phyloP scores from a whole-genome alignment of 1,140 invertebrate species.

The Leptinotarsa lineolata region DNA sequence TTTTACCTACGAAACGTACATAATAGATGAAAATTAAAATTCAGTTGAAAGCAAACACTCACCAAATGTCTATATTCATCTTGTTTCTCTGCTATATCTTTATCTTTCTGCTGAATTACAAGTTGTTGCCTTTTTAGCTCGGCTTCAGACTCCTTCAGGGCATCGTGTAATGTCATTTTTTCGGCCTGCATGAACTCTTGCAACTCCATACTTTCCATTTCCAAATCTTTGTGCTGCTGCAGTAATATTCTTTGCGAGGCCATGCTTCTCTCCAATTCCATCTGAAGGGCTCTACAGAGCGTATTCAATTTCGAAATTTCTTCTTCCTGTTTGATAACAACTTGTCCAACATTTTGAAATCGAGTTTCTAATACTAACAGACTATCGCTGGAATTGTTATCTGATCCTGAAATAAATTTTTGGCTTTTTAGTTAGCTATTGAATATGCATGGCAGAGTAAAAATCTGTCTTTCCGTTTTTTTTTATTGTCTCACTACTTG shows the following conservation, averaged over 20 bases:
- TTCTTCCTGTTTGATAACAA: conserved; percentile 73
- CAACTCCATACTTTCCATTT: conserved; percentile 72
- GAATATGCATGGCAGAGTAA: too few relatives aligned
- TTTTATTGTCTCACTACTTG: too few relatives aligned
- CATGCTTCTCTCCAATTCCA: conserved; percentile 69
- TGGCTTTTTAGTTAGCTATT: too few relatives aligned
- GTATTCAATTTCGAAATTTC: conserved; percentile 73
- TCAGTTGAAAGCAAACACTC: neutral
- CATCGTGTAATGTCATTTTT: conserved; percentile 71
- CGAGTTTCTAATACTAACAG: conserved; percentile 75
- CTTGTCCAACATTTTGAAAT: conserved; percentile 73
- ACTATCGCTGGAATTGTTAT: conserved; percentile 65
- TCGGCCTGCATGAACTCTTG: conserved; percentile 80
- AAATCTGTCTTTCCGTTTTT: too few relatives aligned
- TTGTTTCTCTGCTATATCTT: conserved; percentile 64
- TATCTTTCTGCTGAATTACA: conserved; percentile 61
- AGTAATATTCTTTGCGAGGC: conserved; percentile 68
- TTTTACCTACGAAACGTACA: conserved; percentile 55
- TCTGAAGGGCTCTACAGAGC: conserved; percentile 68
- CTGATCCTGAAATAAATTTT: neutral
- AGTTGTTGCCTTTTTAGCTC: conserved; percentile 64
- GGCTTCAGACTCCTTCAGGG: conserved; percentile 73
- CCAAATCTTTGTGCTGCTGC: conserved; percentile 72
- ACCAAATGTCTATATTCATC: conserved; percentile 77
- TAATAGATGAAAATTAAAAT: neutral